A percentile compares a stretch with the other conserved stretches of the same genome.
phyloP scores from a whole-genome alignment of 2,888 invertebrate genomes.

The Apamea anceps region DNA sequence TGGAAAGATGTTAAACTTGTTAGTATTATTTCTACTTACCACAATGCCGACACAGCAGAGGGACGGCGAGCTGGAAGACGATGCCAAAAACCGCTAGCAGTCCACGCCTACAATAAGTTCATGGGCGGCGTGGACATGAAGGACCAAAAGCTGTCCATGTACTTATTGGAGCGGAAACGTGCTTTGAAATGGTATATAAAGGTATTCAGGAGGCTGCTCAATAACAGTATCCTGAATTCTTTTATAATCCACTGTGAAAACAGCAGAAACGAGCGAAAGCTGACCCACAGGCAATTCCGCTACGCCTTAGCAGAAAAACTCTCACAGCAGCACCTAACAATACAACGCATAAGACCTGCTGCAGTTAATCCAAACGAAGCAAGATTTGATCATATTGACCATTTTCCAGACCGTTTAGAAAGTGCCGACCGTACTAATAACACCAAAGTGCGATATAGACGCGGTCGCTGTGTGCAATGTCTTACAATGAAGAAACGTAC shows the following conservation, averaged over 20 bases:
- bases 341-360: slow-evolving; percentile 18
- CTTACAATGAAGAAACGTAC: no score
- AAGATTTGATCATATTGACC: no score
- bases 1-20: slow-evolving; percentile 38
- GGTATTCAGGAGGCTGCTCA: slow-evolving; percentile 16
- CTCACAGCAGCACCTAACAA: slow-evolving; percentile 21
- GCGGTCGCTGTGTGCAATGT: no score
- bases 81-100: neutral
- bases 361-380: slow-evolving; percentile 9
- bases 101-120: no score
- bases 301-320: slow-evolving; percentile 18
- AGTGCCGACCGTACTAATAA: slow-evolving; percentile 18
- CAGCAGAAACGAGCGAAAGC: slow-evolving; percentile 17
- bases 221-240: slow-evolving; percentile 15
- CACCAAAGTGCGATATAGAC: no score
- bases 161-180: slow-evolving; percentile 14
- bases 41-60: slow-evolving; percentile 23
- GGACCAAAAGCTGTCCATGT: no score
- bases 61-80: neutral
- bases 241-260: slow-evolving; percentile 16
- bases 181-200: slow-evolving; percentile 9
- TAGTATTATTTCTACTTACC: slow-evolving; percentile 34
- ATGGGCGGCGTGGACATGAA: no score
- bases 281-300: slow-evolving; percentile 19
- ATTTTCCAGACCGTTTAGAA: slow-evolving; percentile 15